Evolutionary conservation across 2,113 vertebrate species (phyloP).

Genomic region (Dendrocopos noguchii): DNA sequence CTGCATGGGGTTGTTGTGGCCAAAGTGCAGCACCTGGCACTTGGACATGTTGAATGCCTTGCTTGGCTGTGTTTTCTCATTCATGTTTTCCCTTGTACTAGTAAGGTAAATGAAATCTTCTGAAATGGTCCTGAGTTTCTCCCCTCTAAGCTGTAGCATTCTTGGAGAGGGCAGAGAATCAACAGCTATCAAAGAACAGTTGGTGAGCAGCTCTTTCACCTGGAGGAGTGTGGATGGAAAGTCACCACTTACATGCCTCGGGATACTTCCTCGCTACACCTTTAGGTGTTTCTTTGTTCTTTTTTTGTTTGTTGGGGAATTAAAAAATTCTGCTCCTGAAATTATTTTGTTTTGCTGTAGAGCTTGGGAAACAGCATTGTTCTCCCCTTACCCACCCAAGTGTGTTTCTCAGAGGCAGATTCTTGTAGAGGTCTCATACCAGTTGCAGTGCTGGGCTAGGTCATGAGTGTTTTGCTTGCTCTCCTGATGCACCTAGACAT

Average conservation of each 20-base stretch:
- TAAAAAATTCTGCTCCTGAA: background rate
- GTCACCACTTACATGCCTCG: background rate
- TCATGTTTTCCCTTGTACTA: background rate
- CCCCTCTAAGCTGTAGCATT: background rate
- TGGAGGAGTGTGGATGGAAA: background rate
- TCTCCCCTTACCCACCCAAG: fast-evolving
- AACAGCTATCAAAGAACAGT: background rate
- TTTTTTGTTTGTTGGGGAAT: background rate
- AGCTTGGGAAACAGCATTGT: background rate
- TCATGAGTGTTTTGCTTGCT: background rate
- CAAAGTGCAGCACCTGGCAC: too few relatives aligned
- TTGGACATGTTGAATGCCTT: background rate
- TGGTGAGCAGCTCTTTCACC: background rate
- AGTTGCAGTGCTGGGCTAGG: background rate
- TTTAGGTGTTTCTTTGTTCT: background rate
- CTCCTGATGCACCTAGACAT: background rate
- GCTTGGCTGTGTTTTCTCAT: background rate
- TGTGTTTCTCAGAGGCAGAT: background rate
- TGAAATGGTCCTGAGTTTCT: background rate
- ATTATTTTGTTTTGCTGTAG: background rate
- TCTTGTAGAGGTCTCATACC: background rate
- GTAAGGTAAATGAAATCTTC: background rate
- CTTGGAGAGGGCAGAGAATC: background rate
- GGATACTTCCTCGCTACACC: background rate
- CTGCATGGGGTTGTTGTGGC: too few relatives aligned